Percentiles rank a stretch among this genome's conserved stretches.
These are phyloP conservation scores for Poliocrania exsul DNA, from an alignment of 2,797 vertebrate genomes.

Conservation along the genomic window DNA sequence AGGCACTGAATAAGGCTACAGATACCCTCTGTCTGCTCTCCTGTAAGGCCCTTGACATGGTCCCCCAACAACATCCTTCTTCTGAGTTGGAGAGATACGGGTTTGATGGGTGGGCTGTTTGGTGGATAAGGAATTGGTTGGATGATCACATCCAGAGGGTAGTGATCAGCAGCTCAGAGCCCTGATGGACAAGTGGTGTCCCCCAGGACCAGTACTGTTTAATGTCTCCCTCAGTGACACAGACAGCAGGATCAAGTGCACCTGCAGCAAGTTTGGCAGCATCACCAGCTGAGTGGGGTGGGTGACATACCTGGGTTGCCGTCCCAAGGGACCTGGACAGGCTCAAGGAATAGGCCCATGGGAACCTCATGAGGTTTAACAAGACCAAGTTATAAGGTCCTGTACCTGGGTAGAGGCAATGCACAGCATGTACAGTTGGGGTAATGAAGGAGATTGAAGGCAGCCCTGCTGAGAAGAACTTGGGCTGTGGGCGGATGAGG, in stretches of 20 bases:
- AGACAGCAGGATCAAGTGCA: accelerated
- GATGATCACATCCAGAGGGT: neutral
- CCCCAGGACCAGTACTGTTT: neutral
- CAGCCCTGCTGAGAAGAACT: neutral
- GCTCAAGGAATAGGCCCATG: neutral
- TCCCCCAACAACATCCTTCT: neutral
- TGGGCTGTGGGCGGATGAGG: neutral
- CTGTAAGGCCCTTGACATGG: neutral
- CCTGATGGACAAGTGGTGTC: neutral
- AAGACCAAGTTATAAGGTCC: neutral
- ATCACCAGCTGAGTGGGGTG: neutral
- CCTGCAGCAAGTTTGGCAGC: neutral
- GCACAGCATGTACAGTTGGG: neutral
- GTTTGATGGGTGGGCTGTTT: neutral
- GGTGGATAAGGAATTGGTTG: neutral
- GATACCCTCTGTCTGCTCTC: accelerated
- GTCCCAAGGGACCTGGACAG: neutral
- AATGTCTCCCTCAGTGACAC: neutral
- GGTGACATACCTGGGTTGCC: neutral
- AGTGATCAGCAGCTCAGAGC: neutral
- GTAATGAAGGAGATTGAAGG: neutral
- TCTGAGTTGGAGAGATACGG: neutral
- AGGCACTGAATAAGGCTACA: neutral
- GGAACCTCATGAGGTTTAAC: neutral
- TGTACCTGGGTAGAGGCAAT: neutral